A percentile compares a stretch with the other conserved stretches of the same genome.
Conservation (phyloP, 2,797 vertebrate species). For the Allobates femoralis region DNA sequence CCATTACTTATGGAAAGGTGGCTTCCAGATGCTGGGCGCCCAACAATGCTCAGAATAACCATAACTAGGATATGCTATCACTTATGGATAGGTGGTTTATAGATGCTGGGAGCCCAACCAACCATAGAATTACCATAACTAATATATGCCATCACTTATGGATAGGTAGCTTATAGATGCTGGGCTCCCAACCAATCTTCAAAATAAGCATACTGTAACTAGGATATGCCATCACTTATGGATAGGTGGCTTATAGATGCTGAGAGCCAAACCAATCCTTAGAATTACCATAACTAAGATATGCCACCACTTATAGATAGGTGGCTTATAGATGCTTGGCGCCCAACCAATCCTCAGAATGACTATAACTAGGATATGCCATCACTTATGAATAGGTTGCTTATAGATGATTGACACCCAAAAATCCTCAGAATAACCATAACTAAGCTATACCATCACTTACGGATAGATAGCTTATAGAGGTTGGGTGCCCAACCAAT, state of each 20-base stretch:
- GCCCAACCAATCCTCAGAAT: not conserved
- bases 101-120: not conserved
- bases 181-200: not conserved
- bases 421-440: too few species aligned
- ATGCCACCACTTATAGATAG: too few species aligned
- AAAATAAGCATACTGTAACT: too few species aligned
- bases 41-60: too few species aligned
- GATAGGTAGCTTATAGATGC: not conserved
- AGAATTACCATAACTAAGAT: not conserved
- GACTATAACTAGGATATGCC: too few species aligned
- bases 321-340: not conserved
- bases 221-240: not conserved
- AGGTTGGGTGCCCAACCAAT: too few species aligned
- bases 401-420: too few species aligned
- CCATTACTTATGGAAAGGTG: not conserved
- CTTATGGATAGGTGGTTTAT: not conserved
- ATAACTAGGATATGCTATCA: too few species aligned
- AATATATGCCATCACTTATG: not conserved
- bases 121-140: too few species aligned
- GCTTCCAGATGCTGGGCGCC: not conserved
- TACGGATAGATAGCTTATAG: too few species aligned
- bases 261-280: not conserved
- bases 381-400: too few species aligned
- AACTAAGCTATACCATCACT: too few species aligned
- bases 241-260: not conserved